phyloP scores from a whole-genome alignment of 2,797 vertebrate species.

The Meriones psammophilus region DNA sequence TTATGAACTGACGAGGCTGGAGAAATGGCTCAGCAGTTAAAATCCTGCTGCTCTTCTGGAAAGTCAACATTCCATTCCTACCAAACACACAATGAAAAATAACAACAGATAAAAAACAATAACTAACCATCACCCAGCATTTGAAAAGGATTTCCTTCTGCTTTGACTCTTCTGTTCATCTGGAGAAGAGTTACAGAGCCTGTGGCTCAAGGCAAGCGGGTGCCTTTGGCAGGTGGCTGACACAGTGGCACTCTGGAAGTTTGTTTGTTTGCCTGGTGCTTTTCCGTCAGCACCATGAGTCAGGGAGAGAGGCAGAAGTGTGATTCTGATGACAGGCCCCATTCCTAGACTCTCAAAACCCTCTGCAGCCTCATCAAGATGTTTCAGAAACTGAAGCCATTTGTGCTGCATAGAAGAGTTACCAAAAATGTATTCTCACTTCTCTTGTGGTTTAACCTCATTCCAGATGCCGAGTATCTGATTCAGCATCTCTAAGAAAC shows the following conservation, averaged over 20 bases:
- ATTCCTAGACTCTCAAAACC: background rate
- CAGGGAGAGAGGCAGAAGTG: background rate
- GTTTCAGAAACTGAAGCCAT: conserved; percentile 31
- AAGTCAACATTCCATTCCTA: background rate
- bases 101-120: background rate
- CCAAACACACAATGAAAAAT: background rate
- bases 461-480: background rate
- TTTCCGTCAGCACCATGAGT: background rate
- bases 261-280: background rate
- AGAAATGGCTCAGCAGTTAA: background rate
- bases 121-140: background rate
- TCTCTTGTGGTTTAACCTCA: background rate
- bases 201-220: background rate
- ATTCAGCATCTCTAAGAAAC: conserved; percentile 43
- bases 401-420: conserved; percentile 16
- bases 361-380: background rate
- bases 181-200: background rate
- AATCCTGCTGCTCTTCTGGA: background rate
- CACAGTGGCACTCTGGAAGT: background rate
- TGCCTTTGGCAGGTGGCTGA: conserved; percentile 2
- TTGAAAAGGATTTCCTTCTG: background rate
- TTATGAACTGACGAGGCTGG: background rate
- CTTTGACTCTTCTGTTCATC: background rate
- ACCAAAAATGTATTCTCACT: background rate
- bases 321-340: background rate